Evolutionary conservation across 2,113 vertebrate species (phyloP), one percentile per base, ranked within the genome.

Genomic region (Pelobates fuscus): DNA sequence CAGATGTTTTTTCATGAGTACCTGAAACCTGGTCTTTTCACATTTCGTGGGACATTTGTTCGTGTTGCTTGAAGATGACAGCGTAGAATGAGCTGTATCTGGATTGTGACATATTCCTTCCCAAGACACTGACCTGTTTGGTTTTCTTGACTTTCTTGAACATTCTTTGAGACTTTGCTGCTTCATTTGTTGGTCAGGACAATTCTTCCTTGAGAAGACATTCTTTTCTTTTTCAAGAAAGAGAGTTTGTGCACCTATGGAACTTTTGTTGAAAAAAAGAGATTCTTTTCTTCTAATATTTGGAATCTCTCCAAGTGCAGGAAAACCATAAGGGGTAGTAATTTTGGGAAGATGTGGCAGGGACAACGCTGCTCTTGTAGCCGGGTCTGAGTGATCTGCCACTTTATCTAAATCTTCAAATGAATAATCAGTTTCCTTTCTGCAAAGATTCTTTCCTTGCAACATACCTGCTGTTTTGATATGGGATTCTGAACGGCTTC

Each of bases 291-390:
- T 87, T 32, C 70, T 63, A 18, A 88, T 86, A 2, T 78, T 86
- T 8, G 86, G 86, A 12, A 82, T 91, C 30, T 89, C 85, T 3
- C 82, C 82, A 11, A 90, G 41, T 0, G 79, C 74, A 0, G 88
- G 78, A 79, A 91, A 89, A 0, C 83, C 86, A 0, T 87, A 88
- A 0, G 81, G 86, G 0, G 80, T 88, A 2, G 81, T 89, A 69
- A 91, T 77, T 83, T 89, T 91, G 60, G 82, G 73, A 2, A 91
- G 82, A 3, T 89, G 83, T 0, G 83, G 83, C 37, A 91, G 77
- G 64, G 82, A 89, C 0, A 89, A 70, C 0, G 83, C 83, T 32
- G 86, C 85, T n/a, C 71, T 79, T 0, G 83, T 87, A 52, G 66
- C 81, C 0, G 84, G 82, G 21, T 90, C 84, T 2, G 81, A 82